Evolutionary conservation across 2,888 invertebrate genomes (phyloP).

Genomic region (Dyspetes luteomarginatus): DNA sequence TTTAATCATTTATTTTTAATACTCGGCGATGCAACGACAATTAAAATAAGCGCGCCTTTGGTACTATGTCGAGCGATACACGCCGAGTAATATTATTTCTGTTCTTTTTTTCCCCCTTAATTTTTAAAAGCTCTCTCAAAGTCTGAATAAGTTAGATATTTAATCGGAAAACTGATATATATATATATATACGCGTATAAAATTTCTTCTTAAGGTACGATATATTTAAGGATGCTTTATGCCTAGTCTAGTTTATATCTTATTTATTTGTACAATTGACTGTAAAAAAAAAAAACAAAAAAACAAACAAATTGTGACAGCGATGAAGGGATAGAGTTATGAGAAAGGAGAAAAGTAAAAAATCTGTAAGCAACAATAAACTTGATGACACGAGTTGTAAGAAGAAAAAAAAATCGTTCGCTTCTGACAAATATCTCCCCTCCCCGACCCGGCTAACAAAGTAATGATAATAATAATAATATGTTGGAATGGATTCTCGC

Average conservation of each 20-base stretch:
- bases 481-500: too few relatives aligned
- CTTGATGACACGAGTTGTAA: slow-evolving; percentile 27
- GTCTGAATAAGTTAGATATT: slow-evolving; percentile 59
- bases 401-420: slow-evolving; percentile 17
- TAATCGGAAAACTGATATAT: slow-evolving; percentile 26
- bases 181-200: neutral
- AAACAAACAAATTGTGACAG: slow-evolving; percentile 38
- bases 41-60: neutral
- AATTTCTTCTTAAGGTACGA: slow-evolving; percentile 3
- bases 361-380: slow-evolving; percentile 40
- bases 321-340: neutral
- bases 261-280: slow-evolving; percentile 61
- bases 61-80: slow-evolving; percentile 2
- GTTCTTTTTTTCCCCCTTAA: slow-evolving; percentile 14
- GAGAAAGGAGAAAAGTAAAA: neutral
- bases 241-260: slow-evolving; percentile 26
- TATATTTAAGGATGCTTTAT: neutral
- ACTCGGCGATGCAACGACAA: slow-evolving; percentile 28
- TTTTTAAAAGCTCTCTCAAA: slow-evolving; percentile 59
- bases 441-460: too few relatives aligned
- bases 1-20: slow-evolving; percentile 24
- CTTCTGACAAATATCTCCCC: too few relatives aligned
- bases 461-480: too few relatives aligned
- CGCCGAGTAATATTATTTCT: neutral
- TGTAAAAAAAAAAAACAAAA: slow-evolving; percentile 36